These are phyloP conservation scores for Microcebus lehilahytsara DNA, from an alignment of 2,113 vertebrate species.

Conservation along the genomic window DNA sequence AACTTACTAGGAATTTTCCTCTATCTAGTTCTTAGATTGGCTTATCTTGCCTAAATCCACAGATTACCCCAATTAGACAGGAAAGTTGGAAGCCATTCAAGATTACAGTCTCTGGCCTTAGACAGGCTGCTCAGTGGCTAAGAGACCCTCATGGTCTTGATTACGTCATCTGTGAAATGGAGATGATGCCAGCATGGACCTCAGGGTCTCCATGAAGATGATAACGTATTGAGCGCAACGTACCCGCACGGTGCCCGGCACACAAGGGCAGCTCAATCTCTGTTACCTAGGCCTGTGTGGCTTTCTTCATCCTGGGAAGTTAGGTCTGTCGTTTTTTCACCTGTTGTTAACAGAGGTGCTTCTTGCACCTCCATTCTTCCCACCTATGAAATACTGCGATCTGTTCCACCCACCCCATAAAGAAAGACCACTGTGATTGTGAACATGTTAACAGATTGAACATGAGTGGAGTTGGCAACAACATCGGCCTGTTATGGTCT, in stretches of 20 bases:
- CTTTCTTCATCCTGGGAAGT: not conserved
- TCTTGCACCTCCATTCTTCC: not conserved
- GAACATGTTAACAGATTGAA: conserved; percentile 43
- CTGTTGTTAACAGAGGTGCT: not conserved
- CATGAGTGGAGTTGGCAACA: conserved; percentile 15
- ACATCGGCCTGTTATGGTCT: conserved; percentile 28
- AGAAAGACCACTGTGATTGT: conserved; percentile 13
- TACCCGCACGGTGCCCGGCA: rapidly evolving
- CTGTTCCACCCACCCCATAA: not conserved
- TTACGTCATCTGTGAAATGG: not conserved
- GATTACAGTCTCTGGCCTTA: not conserved
- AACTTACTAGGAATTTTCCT: conserved; percentile 36
- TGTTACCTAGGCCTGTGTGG: no score
- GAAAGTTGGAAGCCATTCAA: not conserved
- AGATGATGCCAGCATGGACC: no score
- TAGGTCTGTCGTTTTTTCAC: not conserved
- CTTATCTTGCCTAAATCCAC: not conserved
- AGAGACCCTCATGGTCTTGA: not conserved
- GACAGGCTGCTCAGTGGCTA: not conserved
- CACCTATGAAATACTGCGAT: not conserved
- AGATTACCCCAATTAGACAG: not conserved
- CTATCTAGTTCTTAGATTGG: no score
- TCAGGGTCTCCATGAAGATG: not conserved
- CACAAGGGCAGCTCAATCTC: rapidly evolving
- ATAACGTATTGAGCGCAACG: rapidly evolving